These are phyloP conservation scores for Mylabris sibirica DNA, from an alignment of 2,888 invertebrate genomes.

Conservation along the genomic window DNA sequence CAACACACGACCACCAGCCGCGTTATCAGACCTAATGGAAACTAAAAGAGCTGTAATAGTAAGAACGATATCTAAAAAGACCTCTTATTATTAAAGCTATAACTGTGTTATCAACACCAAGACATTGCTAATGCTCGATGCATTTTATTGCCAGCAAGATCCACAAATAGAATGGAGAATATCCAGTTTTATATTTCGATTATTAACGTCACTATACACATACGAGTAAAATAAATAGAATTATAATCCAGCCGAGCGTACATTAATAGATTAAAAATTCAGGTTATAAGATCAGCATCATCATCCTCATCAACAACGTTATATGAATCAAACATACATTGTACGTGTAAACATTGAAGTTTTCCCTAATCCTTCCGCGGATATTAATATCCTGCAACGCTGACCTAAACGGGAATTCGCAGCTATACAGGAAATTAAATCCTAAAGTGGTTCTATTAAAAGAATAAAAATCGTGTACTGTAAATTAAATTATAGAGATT, in stretches of 20 bases:
- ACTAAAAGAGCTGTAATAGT: slow-evolving; percentile 5
- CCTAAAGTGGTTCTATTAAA: not conserved
- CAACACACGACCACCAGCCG: slow-evolving; percentile 31
- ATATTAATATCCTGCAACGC: slow-evolving; percentile 34
- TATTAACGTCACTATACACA: not conserved
- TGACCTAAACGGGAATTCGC: slow-evolving; percentile 29
- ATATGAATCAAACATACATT: slow-evolving; percentile 19
- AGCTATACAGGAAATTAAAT: slow-evolving; percentile 34
- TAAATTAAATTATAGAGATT: slow-evolving; percentile 8
- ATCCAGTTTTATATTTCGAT: not conserved
- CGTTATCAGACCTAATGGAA: slow-evolving; percentile 10
- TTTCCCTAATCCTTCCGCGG: slow-evolving; percentile 32
- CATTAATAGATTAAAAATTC: not conserved
- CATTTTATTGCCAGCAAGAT: not conserved
- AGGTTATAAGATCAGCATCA: not conserved
- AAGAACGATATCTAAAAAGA: not conserved
- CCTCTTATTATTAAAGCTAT: slow-evolving; percentile 5
- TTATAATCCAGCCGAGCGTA: not conserved
- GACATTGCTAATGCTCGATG: not conserved
- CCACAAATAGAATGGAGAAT: not conserved
- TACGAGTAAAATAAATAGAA: not conserved
- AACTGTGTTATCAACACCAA: not conserved
- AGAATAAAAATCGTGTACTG: slow-evolving; percentile 12
- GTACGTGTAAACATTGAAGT: slow-evolving; percentile 33
- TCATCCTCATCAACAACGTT: not conserved